phyloP scores from a whole-genome alignment of 2,113 vertebrate species.

The Oceanites oceanicus region DNA sequence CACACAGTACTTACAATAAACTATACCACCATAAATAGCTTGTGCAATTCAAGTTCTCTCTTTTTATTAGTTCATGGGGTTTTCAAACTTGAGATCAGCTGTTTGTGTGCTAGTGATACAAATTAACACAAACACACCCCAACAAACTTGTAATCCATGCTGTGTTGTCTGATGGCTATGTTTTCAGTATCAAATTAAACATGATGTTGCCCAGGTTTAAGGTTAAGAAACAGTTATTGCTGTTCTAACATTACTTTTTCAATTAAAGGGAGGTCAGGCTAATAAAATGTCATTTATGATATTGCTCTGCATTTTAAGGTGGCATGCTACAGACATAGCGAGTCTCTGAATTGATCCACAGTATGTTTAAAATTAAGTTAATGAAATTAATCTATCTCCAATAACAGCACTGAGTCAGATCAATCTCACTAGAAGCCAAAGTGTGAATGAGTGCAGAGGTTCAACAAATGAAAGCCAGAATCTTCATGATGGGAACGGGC shows the following conservation, averaged over 20 bases:
- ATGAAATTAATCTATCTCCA: neutral
- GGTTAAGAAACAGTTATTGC: neutral
- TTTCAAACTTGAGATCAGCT: neutral
- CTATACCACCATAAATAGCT: neutral
- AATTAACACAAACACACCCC: neutral
- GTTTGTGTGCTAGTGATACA: neutral
- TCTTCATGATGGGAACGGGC: accelerated
- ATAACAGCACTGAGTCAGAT: neutral
- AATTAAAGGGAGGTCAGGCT: neutral
- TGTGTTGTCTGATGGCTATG: neutral
- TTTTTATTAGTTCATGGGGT: neutral
- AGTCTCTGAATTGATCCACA: neutral
- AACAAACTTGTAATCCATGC: neutral
- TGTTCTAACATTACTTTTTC: neutral
- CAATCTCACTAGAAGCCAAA: neutral
- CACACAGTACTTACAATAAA: neutral
- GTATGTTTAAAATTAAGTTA: neutral
- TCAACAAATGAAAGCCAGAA: neutral
- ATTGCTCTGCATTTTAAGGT: neutral
- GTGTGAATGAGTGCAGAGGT: neutral
- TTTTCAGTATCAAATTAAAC: neutral
- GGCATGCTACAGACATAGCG: accelerated
- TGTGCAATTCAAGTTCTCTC: neutral
- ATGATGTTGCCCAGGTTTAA: neutral
- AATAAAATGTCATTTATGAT: neutral